Percentiles rank a stretch among this genome's conserved stretches.
Evolutionary conservation across 1,140 invertebrate species (phyloP).

Genomic region (Drosophila melanogaster): DNA sequence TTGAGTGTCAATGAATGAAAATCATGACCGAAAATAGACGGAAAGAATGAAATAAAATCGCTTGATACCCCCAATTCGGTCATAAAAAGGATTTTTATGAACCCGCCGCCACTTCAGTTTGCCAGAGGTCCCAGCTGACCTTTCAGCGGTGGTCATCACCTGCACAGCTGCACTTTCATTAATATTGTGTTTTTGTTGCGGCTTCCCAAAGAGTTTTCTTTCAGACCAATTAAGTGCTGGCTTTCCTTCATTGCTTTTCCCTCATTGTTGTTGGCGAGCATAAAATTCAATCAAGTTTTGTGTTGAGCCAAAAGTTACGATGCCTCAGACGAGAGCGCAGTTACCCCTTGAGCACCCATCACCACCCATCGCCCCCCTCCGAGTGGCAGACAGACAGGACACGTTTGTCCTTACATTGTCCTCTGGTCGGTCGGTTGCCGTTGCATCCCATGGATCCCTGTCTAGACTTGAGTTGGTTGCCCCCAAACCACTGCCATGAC

Average conservation of each 20-base stretch:
- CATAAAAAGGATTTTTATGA: slow-evolving; percentile 48
- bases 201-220: slow-evolving; percentile 22
- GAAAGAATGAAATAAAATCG: slow-evolving; percentile 2
- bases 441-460: slow-evolving; percentile 38
- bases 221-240: slow-evolving; percentile 47
- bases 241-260: slow-evolving; percentile 21
- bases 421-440: slow-evolving; percentile 62
- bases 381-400: slow-evolving; percentile 58
- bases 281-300: slow-evolving; percentile 83
- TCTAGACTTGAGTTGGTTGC: slow-evolving; percentile 47
- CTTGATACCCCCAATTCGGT: slow-evolving; percentile 6
- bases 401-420: slow-evolving; percentile 82
- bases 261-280: slow-evolving; percentile 68
- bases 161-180: slow-evolving; percentile 59
- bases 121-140: slow-evolving; percentile 36
- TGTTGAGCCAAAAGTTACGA: slow-evolving; percentile 77
- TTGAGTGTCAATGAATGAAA: slow-evolving; percentile 13
- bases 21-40: slow-evolving; percentile 6
- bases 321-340: slow-evolving; percentile 31
- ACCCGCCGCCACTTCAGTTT: slow-evolving; percentile 27
- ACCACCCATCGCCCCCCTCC: not conserved
- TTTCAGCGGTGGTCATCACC: slow-evolving; percentile 42
- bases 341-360: slow-evolving; percentile 4
- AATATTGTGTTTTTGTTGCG: slow-evolving; percentile 33
- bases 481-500: slow-evolving; percentile 62